Base-by-base conservation (phyloP, 53 echinoderm and acorn worm genomes). In the Holothuria scabra region DNA sequence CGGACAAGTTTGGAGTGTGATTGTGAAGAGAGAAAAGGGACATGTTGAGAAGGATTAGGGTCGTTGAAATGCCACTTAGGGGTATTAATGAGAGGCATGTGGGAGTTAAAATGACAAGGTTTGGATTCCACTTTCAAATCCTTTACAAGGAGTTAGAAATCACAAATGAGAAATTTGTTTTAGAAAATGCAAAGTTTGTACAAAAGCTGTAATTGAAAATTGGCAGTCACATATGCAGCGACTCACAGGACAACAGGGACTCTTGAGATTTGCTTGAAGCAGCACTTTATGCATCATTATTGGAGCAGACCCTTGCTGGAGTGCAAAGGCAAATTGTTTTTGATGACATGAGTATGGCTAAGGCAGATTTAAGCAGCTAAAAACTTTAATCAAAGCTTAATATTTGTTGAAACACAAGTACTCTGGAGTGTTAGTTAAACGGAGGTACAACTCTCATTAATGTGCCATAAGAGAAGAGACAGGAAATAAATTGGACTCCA, bases 61-160 rank as follows among this genome's bases (percentile, higher is more conserved):
- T 81, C 82, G 62, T 81, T 81, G 62, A 81, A 81, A 81, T 81
- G 65, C 38, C 82, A 81, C 82, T 81, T 81, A 81, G 65, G 82
- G 65, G 82, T 81, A 81, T 81, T 81, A 81, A 81, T 64, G 64
- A 38, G 65, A 61, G 82, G 65, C 82, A 62, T 37, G 62, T 37
- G 82, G 82, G 82, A 81, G 44, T 81, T 64, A 64, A 38, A 64
- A 62, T 63, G 82, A 81, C 82, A 81, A 64, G 65, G 64, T 81
- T 81, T 81, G 44, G 46, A 35, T 64, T 81, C 64, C 44, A 44
- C 60, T 81, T 30, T 64, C 78, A 58, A 56, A 78, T 57, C 78
- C 78, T 78, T 78, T 58, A 78, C 78, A 78, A 78, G 78, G 76
- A 78, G 78, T 78, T 59, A 58, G 78, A 78, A 58, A 78, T 78